A percentile compares a stretch with the other conserved stretches of the same genome.
Conservation (phyloP, 2,888 invertebrate species). For the Eupithecia abbreviata region DNA sequence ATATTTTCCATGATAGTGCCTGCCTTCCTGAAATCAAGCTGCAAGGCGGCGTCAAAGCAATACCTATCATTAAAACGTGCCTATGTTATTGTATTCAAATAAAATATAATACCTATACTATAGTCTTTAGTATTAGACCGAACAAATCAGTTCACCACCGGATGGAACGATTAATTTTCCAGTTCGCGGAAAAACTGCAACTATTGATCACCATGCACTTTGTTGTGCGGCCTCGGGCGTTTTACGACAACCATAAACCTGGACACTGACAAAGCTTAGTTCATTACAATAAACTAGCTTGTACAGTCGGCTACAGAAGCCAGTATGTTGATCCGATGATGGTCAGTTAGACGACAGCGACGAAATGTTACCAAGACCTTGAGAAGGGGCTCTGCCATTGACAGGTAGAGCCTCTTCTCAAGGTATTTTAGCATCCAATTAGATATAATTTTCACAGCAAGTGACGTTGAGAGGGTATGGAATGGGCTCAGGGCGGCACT, state of each 20-base stretch:
- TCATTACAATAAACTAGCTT: slow-evolving; percentile 58
- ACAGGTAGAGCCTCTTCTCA: too few species aligned
- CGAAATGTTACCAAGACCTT: neutral
- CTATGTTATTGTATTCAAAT: too few species aligned
- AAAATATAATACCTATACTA: neutral
- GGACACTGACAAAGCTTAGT: slow-evolving; percentile 64
- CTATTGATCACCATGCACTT: slow-evolving; percentile 68
- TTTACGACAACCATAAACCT: slow-evolving; percentile 79
- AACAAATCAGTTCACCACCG: neutral
- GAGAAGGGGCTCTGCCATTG: too few species aligned
- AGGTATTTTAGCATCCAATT: too few species aligned
- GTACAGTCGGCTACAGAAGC: slow-evolving; percentile 20
- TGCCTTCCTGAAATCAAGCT: neutral
- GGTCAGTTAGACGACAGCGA: neutral
- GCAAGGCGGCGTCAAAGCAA: neutral
- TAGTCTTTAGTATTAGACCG: neutral
- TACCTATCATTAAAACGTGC: too few species aligned
- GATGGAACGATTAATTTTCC: slow-evolving; percentile 38
- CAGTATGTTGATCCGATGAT: neutral
- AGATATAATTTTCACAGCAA: too few species aligned
- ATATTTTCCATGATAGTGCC: too few species aligned
- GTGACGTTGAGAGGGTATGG: neutral
- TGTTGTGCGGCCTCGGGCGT: slow-evolving; percentile 67
- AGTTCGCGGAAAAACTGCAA: slow-evolving; percentile 66
- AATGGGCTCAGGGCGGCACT: neutral